Evolutionary conservation across 2,113 vertebrate genomes (phyloP).

Genomic region (human (Homo sapiens)): GRCh38 chr2:47168001-47168500

Average conservation of each 20-base stretch:
- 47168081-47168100: slow-evolving; percentile 2
- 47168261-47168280: background rate
- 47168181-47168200: slow-evolving; percentile 26
- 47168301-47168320: background rate
- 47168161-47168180: background rate
- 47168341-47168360: background rate
- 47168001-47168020: background rate
- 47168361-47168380: background rate
- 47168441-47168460: background rate
- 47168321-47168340: background rate
- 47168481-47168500: no score
- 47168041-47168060: background rate
- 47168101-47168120: slow-evolving; percentile 3
- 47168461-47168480: no score
- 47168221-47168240: background rate
- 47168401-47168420: background rate
- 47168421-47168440: background rate
- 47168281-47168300: background rate
- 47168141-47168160: background rate
- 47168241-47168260: background rate
- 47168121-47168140: background rate
- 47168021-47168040: background rate
- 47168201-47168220: background rate
- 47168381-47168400: background rate
- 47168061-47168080: background rate